Evolutionary conservation across 2,888 invertebrate genomes (phyloP), one percentile per base, ranked within the genome.

Genomic region (Thereva unica): DNA sequence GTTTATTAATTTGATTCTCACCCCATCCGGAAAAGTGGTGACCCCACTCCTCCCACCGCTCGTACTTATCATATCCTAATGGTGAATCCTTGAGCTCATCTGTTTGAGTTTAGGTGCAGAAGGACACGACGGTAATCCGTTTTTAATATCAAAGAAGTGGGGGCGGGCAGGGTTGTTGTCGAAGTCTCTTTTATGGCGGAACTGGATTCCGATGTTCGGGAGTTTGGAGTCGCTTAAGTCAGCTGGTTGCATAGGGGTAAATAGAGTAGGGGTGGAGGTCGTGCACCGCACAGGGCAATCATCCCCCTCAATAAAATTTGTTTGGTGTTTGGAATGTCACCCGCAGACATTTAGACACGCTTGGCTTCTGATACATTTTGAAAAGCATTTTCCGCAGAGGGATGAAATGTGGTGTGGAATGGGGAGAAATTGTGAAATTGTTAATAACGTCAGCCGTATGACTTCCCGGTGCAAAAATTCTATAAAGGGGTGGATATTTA

Each of bases 271-370:
- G 61, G 61, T 40, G 40, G 41, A 50, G 50, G 23, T 50, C 49
- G 49, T 61, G 10, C 50, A 41, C 61, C 34, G 23, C 23, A 23
- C 23, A 9, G 61, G 50, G 50, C 50, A 41, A 23, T 5, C 34
- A n/a, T 41, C 10, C 49, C 70, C 73, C 73, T 75, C 77, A 78
- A 80, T 78, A 77, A 79, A 76, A 77, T 77, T 78, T 76, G 75
- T 77, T 77, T 76, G 78, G 77, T 77, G 78, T 78, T 76, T 75
- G 76, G 75, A 74, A 76, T 79, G 80, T 80, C 80, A 80, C 76
- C 77, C 77, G 75, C 80, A 80, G 80, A 80, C 77, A 76, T 76
- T 74, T 70, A 64, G 68, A 68, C 67, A 68, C 70, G 68, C 67
- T 68, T 68, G 64, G 65, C 61, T 68, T 55, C 23, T 56, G 53